Evolutionary conservation across 2,888 invertebrate species (phyloP).

Genomic region (Argyresthia albistria): DNA sequence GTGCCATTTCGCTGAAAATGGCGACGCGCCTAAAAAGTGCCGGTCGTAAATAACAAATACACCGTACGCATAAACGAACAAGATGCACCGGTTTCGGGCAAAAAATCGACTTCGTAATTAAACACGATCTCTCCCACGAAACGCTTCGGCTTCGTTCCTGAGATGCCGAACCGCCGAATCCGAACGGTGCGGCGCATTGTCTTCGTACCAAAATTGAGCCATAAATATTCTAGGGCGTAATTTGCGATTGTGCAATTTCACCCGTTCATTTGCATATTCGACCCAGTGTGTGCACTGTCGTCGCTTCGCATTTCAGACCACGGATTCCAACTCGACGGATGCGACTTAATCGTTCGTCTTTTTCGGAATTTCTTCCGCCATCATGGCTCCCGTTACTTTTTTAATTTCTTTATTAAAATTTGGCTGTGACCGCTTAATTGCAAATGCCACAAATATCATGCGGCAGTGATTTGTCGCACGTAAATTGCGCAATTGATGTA

Average conservation of each 20-base stretch:
- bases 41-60: constrained; percentile 60
- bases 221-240: constrained; percentile 62
- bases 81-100: constrained; percentile 28
- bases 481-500: background rate
- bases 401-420: constrained; percentile 4
- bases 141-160: background rate
- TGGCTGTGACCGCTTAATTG: background rate
- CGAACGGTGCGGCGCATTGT: constrained; percentile 35
- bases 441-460: background rate
- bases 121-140: constrained; percentile 22
- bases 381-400: background rate
- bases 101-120: constrained; percentile 49
- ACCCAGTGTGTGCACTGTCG: constrained; percentile 22
- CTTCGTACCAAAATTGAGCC: constrained; percentile 48
- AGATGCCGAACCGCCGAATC: background rate
- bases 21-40: constrained; percentile 50
- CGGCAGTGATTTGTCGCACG: background rate
- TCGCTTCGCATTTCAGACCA: background rate
- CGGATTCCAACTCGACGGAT: background rate
- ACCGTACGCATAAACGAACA: constrained; percentile 27
- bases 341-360: constrained; percentile 1
- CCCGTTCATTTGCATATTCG: constrained; percentile 39
- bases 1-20: constrained; percentile 36
- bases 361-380: constrained; percentile 1
- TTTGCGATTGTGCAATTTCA: constrained; percentile 43